Evolutionary conservation across 2,888 invertebrate species (phyloP).

Genomic region (Linhomoeus sp.): DNA sequence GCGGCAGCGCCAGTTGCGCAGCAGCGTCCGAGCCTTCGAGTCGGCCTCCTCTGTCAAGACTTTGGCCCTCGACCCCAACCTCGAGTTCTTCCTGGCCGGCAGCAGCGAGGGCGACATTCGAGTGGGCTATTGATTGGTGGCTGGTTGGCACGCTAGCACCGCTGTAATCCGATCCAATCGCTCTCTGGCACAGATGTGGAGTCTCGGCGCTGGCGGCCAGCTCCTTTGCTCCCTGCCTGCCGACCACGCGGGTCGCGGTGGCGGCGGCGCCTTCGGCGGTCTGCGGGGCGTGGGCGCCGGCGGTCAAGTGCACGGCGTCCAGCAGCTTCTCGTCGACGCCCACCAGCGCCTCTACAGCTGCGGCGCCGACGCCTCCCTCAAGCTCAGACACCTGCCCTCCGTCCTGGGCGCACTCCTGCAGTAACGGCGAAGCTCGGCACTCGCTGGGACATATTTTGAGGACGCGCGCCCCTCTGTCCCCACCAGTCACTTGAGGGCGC

Average conservation of each 20-base stretch:
- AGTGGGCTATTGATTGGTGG: slow-evolving; percentile 21
- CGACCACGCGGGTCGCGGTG: slow-evolving; percentile 70
- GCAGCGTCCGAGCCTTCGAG: slow-evolving; percentile 50
- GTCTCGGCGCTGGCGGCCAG: slow-evolving; percentile 46
- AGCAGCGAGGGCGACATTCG: slow-evolving; percentile 39
- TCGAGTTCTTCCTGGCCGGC: slow-evolving; percentile 89
- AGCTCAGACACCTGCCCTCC: slow-evolving; percentile 62
- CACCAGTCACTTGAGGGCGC: no score
- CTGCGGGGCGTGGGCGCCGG: slow-evolving; percentile 93
- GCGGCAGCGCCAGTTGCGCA: slow-evolving; percentile 61
- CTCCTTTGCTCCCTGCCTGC: slow-evolving; percentile 66
- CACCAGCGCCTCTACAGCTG: slow-evolving; percentile 81
- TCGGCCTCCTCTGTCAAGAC: slow-evolving; percentile 87
- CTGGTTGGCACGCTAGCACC: not conserved
- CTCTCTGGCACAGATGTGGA: not conserved
- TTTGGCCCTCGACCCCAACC: slow-evolving; percentile 74
- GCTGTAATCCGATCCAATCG: not conserved
- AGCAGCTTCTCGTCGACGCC: slow-evolving; percentile 75
- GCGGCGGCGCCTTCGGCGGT: slow-evolving; percentile 68
- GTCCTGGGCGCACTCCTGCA: slow-evolving; percentile 1
- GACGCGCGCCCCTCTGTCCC: no score
- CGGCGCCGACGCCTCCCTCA: slow-evolving; percentile 96
- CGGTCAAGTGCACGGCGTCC: slow-evolving; percentile 40
- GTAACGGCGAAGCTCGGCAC: no score
- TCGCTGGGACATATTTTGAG: no score